Percentiles rank a stretch among this genome's conserved stretches.
Evolutionary conservation across 1,140 invertebrate species (phyloP).

Genomic region (Cylas formicarius): DNA sequence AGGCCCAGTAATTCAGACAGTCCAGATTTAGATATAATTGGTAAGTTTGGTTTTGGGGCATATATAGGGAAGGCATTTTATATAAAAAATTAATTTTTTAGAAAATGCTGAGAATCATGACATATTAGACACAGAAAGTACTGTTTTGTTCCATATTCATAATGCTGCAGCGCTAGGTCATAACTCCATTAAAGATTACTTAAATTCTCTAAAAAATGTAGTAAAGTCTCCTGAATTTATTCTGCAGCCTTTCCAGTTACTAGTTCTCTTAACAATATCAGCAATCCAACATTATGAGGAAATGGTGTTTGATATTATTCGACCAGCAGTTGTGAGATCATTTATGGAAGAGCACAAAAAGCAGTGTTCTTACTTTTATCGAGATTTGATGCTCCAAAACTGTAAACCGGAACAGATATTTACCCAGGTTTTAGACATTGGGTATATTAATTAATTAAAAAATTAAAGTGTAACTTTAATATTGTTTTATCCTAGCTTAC

Average conservation of each 20-base stretch:
- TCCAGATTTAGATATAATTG: constrained; percentile 42
- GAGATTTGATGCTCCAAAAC: constrained; percentile 38
- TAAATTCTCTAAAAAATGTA: constrained; percentile 46
- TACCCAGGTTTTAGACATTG: constrained; percentile 44
- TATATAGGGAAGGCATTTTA: constrained; percentile 1
- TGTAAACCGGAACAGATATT: constrained; percentile 43
- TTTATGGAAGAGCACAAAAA: constrained; percentile 45
- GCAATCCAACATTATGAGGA: constrained; percentile 44
- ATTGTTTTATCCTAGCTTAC: constrained; percentile 39
- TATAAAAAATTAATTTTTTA: constrained; percentile 21
- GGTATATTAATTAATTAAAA: constrained; percentile 39
- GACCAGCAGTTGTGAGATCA: constrained; percentile 41
- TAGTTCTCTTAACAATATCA: constrained; percentile 45
- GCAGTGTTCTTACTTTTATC: constrained; percentile 48
- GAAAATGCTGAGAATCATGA: constrained; percentile 39
- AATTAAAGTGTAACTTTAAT: constrained; percentile 16
- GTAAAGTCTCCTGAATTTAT: constrained; percentile 46
- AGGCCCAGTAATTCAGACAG: constrained; percentile 8
- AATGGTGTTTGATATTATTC: constrained; percentile 46
- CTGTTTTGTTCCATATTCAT: constrained; percentile 51
- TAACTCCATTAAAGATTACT: constrained; percentile 45
- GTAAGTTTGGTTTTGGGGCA: constrained; percentile 23
- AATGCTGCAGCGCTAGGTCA: constrained; percentile 44
- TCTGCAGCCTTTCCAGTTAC: constrained; percentile 50
- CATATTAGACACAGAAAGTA: constrained; percentile 44